phyloP scores from a whole-genome alignment of 2,888 invertebrate species.

The Theodoxus fluviatilis region DNA sequence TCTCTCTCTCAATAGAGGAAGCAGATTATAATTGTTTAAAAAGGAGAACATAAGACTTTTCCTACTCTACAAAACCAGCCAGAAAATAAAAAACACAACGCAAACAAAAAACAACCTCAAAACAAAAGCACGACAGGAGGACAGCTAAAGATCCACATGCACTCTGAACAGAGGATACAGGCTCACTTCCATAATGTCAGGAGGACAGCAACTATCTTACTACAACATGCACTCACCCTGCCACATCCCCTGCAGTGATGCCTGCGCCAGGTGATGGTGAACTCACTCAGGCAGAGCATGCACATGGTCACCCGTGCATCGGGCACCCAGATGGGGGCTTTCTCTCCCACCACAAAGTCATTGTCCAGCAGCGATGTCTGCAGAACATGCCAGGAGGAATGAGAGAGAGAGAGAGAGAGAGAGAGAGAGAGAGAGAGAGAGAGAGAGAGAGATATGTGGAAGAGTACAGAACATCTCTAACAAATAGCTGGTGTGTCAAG shows the following conservation, averaged over 20 bases:
- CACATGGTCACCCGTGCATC: constrained; percentile 73
- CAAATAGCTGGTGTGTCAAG: no score
- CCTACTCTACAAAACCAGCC: not conserved
- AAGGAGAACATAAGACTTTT: not conserved
- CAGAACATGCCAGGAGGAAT: no score
- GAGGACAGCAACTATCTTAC: not conserved
- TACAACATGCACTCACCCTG: constrained; percentile 67
- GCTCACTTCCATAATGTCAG: not conserved
- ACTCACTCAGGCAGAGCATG: constrained; percentile 73
- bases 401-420: constrained; percentile 9
- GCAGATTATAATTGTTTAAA: no score
- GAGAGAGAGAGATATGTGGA: not conserved
- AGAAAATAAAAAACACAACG: not conserved
- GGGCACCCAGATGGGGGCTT: constrained; percentile 71
- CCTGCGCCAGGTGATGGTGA: constrained; percentile 73
- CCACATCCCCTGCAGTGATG: constrained; percentile 77
- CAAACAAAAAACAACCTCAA: constrained; percentile 11
- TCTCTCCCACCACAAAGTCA: constrained; percentile 58
- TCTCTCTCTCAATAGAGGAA: no score
- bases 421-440: constrained; percentile 15
- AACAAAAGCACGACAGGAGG: not conserved
- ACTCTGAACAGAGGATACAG: not conserved
- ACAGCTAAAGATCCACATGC: not conserved
- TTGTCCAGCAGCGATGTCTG: constrained; percentile 42
- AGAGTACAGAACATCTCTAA: not conserved